phyloP scores from a whole-genome alignment of 2,113 vertebrate genomes.

The Daphoenositta chrysoptera region DNA sequence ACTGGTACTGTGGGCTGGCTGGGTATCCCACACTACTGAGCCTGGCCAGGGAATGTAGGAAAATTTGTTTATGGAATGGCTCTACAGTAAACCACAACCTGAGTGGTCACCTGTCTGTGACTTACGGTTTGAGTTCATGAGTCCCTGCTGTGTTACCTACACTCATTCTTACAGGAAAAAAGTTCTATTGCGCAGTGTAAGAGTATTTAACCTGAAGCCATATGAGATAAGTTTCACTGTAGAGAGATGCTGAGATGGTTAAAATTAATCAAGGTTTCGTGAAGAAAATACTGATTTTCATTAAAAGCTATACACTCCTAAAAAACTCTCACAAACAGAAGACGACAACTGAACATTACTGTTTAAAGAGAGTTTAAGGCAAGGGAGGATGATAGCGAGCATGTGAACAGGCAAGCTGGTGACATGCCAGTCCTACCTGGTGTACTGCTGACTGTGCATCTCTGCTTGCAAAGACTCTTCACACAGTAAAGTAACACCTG shows the following conservation, averaged over 20 bases:
- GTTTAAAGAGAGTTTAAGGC: background rate
- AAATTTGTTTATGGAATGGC: background rate
- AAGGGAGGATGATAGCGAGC: background rate
- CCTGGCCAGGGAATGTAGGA: background rate
- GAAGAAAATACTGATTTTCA: background rate
- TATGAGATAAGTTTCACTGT: background rate
- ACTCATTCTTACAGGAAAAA: background rate
- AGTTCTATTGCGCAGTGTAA: background rate
- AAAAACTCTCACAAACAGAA: background rate
- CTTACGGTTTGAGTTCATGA: background rate
- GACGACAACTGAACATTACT: accelerated
- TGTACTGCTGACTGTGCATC: background rate
- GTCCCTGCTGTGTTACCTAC: background rate
- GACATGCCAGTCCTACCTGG: background rate
- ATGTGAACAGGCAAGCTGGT: background rate
- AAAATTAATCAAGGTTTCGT: background rate
- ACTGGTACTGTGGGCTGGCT: background rate
- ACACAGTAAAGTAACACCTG: background rate
- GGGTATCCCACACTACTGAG: accelerated
- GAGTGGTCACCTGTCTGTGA: background rate
- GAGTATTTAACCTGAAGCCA: background rate
- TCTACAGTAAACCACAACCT: background rate
- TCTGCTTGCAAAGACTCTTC: background rate
- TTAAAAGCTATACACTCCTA: background rate
- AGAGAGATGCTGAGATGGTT: background rate